These are phyloP conservation scores for Cheilosia vulpina DNA, from an alignment of 2,888 invertebrate species.

Conservation along the genomic window DNA sequence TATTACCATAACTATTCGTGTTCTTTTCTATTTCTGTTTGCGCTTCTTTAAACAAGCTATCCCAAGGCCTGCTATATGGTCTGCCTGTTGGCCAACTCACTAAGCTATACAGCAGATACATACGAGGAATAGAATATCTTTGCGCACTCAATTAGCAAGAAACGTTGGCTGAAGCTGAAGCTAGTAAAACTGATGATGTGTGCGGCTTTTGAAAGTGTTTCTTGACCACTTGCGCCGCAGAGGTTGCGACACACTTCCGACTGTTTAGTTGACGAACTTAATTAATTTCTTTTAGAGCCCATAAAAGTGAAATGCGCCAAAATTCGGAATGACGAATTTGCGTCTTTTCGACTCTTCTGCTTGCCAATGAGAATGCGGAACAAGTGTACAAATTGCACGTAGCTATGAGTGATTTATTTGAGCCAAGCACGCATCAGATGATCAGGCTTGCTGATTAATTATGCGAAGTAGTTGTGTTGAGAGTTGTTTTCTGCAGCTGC, in stretches of 20 bases:
- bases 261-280: background rate
- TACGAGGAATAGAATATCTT: slow-evolving; percentile 8
- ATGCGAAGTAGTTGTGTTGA: slow-evolving; percentile 16
- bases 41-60: slow-evolving; percentile 33
- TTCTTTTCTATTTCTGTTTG: slow-evolving; percentile 1
- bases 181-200: slow-evolving; percentile 50
- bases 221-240: background rate
- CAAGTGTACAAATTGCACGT: background rate
- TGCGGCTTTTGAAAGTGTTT: slow-evolving; percentile 20
- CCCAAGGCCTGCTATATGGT: background rate
- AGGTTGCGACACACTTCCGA: slow-evolving; percentile 32
- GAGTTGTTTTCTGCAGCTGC: slow-evolving; percentile 9
- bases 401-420: slow-evolving; percentile 20
- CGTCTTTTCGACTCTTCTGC: background rate
- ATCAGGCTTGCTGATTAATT: slow-evolving; percentile 35
- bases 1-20: background rate
- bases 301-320: slow-evolving; percentile 11
- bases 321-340: background rate
- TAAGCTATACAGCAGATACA: background rate
- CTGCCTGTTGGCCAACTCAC: slow-evolving; percentile 25
- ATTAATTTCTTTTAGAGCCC: background rate
- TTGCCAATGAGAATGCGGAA: background rate
- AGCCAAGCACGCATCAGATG: slow-evolving; percentile 25
- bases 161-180: slow-evolving; percentile 34
- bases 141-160: slow-evolving; percentile 65